Evolutionary conservation across 2,113 vertebrate species (phyloP).

Genomic region (Crotalus viridis): DNA sequence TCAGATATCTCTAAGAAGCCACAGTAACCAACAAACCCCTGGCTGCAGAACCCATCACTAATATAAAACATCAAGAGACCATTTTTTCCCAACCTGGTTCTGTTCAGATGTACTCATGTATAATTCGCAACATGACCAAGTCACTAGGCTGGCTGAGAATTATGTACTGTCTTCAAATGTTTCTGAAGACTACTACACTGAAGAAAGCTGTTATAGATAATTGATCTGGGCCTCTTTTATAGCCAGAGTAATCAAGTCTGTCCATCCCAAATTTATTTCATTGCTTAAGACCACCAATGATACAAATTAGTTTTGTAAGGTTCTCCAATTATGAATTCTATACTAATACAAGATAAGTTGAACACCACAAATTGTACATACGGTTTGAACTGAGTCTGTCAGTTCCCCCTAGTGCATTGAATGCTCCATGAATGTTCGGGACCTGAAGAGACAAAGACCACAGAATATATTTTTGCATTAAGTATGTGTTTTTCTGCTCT

Average conservation of each 20-base stretch:
- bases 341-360: not conserved
- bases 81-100: not conserved
- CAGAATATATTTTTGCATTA: conserved; percentile 28
- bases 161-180: not conserved
- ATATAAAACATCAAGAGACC: not conserved
- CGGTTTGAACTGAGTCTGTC: conserved; percentile 90
- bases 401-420: conserved; percentile 93
- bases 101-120: not conserved
- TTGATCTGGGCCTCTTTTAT: not conserved
- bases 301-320: not conserved
- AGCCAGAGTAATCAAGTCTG: not conserved
- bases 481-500: conserved; percentile 9
- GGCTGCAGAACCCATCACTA: not conserved
- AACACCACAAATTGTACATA: conserved; percentile 71
- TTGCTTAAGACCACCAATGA: not conserved
- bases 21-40: not conserved
- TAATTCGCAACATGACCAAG: not conserved
- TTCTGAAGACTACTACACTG: not conserved
- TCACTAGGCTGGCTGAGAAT: not conserved
- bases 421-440: conserved; percentile 89
- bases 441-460: conserved; percentile 73
- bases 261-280: not conserved
- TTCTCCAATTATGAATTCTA: not conserved
- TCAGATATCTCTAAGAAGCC: not conserved
- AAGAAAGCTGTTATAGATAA: not conserved